Percentiles rank a stretch among this genome's conserved stretches.
Evolutionary conservation across 1,140 invertebrate species (phyloP).

Genomic region (Drosophila sulfurigaster): DNA sequence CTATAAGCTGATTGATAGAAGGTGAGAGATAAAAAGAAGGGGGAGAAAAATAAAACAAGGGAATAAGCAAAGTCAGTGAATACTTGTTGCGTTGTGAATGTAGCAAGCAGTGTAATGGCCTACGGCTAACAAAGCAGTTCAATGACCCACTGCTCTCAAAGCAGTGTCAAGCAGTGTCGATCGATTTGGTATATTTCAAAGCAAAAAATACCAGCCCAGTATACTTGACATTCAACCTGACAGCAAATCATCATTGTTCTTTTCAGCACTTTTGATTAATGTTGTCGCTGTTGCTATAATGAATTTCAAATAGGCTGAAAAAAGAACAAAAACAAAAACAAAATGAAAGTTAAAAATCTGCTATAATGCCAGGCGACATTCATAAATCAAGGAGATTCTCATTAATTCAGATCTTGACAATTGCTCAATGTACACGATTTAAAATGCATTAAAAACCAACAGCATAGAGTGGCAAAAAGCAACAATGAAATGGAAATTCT

Average conservation of each 20-base stretch:
- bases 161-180: no score
- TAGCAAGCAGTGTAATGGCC: no score
- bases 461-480: slow-evolving; percentile 27
- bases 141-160: no score
- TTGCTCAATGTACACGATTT: slow-evolving; percentile 74
- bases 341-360: slow-evolving; percentile 36
- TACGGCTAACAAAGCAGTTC: no score
- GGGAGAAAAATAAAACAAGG: no score
- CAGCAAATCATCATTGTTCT: neutral
- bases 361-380: slow-evolving; percentile 24
- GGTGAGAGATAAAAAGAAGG: neutral
- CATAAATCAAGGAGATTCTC: slow-evolving; percentile 67
- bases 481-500: slow-evolving; percentile 30
- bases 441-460: slow-evolving; percentile 66
- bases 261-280: slow-evolving; percentile 56
- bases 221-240: neutral
- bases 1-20: slow-evolving; percentile 9
- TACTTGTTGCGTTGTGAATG: no score
- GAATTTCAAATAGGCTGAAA: slow-evolving; percentile 34
- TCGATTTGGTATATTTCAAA: no score
- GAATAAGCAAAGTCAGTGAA: neutral
- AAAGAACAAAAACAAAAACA: slow-evolving; percentile 2
- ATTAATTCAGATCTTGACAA: slow-evolving; percentile 74
- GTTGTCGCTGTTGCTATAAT: slow-evolving; percentile 41
- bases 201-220: neutral